phyloP scores from a whole-genome alignment of 2,113 vertebrate genomes.

The Tretioscincus oriximinensis region DNA sequence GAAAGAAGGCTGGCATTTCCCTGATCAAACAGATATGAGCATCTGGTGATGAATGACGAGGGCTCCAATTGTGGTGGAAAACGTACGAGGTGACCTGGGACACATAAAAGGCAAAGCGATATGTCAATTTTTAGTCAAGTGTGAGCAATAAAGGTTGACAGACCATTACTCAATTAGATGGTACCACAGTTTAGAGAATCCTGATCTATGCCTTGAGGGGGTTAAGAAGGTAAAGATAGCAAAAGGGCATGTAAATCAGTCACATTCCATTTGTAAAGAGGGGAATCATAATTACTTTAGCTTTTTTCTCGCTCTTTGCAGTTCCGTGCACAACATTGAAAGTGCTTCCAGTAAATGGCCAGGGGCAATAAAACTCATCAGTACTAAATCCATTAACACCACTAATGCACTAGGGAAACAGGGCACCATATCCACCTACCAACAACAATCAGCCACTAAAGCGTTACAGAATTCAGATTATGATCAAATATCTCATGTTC shows the following conservation, averaged over 20 bases:
- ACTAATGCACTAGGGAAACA: neutral
- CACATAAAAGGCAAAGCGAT: neutral
- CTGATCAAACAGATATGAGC: neutral
- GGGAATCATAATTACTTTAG: neutral
- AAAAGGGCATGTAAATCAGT: neutral
- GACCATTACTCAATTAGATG: slow-evolving; percentile 5
- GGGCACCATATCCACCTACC: neutral
- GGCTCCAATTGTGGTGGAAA: accelerated
- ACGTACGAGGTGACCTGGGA: neutral
- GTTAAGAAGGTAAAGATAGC: accelerated
- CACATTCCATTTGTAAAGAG: neutral
- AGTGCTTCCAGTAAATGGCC: neutral
- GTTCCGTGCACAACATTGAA: neutral
- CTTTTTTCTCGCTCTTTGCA: neutral
- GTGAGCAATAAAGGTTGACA: slow-evolving; percentile 18
- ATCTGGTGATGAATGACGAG: neutral
- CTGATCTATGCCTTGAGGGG: neutral
- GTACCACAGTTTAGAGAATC: neutral
- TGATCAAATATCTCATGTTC: neutral
- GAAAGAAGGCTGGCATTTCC: neutral
- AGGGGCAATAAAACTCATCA: slow-evolving; percentile 27
- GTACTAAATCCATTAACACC: neutral
- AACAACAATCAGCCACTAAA: slow-evolving; percentile 10
- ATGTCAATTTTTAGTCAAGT: neutral
- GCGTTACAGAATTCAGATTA: neutral